Evolutionary conservation across 1,140 invertebrate genomes (phyloP), one percentile per base, ranked within the genome.

Genomic region (Carcinoscorpius rotundicauda): DNA sequence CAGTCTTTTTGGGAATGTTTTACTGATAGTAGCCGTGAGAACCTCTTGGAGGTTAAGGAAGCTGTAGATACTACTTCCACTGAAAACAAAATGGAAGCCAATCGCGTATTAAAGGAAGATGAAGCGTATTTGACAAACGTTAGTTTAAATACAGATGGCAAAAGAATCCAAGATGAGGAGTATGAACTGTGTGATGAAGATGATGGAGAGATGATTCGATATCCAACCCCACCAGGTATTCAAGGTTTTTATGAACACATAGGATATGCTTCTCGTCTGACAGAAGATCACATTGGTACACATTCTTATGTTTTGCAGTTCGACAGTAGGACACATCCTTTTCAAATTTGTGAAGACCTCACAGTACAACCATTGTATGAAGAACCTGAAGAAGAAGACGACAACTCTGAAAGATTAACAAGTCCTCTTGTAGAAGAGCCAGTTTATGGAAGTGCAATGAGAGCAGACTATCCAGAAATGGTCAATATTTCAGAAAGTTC

Each of bases 401-500:
- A 29, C 29, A 29, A n/a, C 4, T 62, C 11, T 51, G 64, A 64
- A 9, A 64, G 66, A 49, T 64, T 62, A 4, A 29, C 11, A 8
- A 69, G 68, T 52, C 65, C 65, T 8, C 58, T 69, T 5, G 64
- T 69, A 9, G 68, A 69, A 51, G 64, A 69, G 58, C 68, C 68
- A n/a, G 65, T 69, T 8, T 69, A 63, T n/a, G 60, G 65, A 3
- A 69, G 60, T 58, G 58, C 49, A 10, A 57, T 60, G 9, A 9
- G 52, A 49, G 66, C 62, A n/a, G 69, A 70, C 51, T 70, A 62
- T 58, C 64, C 69, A 8, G 69, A 70, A 55, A 4, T 68, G 9
- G 64, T 70, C 4, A 68, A 60, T 51, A 60, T 70, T 6, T 70
- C 69, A 50, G 69, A 64, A n/a, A 67, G 65, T 3, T 68, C 66